Percentiles rank a stretch among this genome's conserved stretches.
phyloP scores from a whole-genome alignment of 2,797 vertebrate species.

The Dendrocincla fuliginosa region DNA sequence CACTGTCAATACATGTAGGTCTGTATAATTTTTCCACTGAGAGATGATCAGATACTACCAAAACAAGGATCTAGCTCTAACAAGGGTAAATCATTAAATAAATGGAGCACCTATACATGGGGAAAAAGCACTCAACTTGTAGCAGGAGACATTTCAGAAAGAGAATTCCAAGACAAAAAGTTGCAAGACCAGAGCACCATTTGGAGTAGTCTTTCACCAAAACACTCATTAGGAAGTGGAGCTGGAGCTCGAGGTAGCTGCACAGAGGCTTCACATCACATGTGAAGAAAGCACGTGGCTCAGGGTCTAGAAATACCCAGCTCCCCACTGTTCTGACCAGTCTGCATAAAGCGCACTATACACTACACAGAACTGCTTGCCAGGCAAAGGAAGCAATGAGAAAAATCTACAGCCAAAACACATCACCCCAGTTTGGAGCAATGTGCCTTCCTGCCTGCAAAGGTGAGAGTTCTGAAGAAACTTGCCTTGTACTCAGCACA shows the following conservation, averaged over 20 bases:
- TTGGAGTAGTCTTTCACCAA: background rate
- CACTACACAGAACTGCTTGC: background rate
- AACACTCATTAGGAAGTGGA: background rate
- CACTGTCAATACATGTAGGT: background rate
- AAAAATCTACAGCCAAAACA: background rate
- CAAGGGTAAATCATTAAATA: background rate
- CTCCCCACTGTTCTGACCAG: background rate
- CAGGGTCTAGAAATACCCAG: background rate
- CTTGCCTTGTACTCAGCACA: background rate
- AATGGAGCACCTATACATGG: background rate
- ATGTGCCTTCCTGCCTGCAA: accelerated
- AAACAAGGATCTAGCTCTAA: background rate
- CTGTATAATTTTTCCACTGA: background rate
- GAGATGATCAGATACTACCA: background rate
- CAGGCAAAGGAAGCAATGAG: background rate
- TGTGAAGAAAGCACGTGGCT: accelerated
- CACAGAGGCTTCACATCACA: background rate
- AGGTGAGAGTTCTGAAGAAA: background rate
- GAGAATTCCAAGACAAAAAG: background rate
- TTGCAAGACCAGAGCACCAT: background rate
- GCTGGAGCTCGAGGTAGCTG: background rate
- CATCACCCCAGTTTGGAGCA: background rate
- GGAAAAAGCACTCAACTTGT: background rate
- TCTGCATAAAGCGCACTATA: background rate
- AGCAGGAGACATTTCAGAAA: background rate